These are phyloP conservation scores for Eudyptes chrysolophus DNA, from an alignment of 2,113 vertebrate species.

Conservation along the genomic window DNA sequence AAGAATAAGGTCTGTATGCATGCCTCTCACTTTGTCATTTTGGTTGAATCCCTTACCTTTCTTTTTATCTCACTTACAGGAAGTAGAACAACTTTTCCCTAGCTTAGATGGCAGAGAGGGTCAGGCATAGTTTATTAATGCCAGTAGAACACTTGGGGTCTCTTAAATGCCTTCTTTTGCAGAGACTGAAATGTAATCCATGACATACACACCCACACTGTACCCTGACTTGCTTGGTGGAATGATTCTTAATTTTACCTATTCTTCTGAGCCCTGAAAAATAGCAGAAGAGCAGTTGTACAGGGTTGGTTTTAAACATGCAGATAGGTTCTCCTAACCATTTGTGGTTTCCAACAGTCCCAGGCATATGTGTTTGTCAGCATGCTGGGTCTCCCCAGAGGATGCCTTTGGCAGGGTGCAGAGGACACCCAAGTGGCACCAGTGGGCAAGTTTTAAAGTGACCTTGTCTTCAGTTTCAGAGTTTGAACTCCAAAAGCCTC, in stretches of 20 bases:
- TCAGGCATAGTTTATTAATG: background rate
- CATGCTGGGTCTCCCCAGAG: background rate
- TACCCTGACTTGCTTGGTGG: background rate
- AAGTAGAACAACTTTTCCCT: background rate
- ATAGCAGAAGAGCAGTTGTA: background rate
- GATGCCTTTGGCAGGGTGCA: background rate
- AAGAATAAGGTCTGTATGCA: background rate
- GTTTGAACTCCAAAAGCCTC: constrained; percentile 67
- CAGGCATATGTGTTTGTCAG: background rate
- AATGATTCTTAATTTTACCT: background rate
- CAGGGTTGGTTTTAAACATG: background rate
- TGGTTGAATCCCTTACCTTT: background rate
- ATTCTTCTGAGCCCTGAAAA: background rate
- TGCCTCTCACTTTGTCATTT: background rate
- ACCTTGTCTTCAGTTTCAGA: constrained; percentile 80
- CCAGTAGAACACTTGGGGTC: background rate
- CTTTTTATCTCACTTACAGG: background rate
- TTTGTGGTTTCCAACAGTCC: background rate
- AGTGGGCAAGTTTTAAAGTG: background rate
- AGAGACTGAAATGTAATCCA: background rate
- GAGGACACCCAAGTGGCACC: background rate
- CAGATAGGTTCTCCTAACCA: background rate
- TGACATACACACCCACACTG: background rate
- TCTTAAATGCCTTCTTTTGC: background rate
- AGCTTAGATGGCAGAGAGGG: background rate